Percentiles rank a stretch among this genome's conserved stretches.
Conservation (phyloP, 1,140 invertebrate genomes). For the Calliopsis andreniformis region DNA sequence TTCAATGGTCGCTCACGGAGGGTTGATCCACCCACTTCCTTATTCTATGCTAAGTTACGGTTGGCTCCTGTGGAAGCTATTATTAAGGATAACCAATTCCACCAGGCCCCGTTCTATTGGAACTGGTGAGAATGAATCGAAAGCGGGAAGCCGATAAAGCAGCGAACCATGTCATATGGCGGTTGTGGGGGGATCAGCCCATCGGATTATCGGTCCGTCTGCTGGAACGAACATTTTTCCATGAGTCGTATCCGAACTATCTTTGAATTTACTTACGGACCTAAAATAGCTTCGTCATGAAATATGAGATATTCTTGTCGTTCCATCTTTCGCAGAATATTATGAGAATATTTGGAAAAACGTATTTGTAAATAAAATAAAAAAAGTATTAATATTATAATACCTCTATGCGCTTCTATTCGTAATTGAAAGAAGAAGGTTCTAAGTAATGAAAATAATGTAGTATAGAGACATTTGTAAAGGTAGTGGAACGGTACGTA, state of each 20-base stretch:
- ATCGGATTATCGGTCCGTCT: slow-evolving; percentile 53
- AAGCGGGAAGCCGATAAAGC: slow-evolving; percentile 52
- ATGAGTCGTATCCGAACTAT: not conserved
- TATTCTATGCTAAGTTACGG: slow-evolving; percentile 40
- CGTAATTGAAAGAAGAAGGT: too few species aligned
- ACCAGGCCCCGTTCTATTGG: slow-evolving; percentile 42
- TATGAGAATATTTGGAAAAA: too few species aligned
- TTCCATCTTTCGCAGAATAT: too few species aligned
- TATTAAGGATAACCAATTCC: slow-evolving; percentile 66
- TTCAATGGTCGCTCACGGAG: not conserved
- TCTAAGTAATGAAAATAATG: too few species aligned
- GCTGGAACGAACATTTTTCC: slow-evolving; percentile 41
- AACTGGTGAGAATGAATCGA: slow-evolving; percentile 54
- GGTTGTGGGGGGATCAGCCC: slow-evolving; percentile 41
- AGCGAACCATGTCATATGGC: slow-evolving; percentile 53
- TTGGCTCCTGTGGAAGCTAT: slow-evolving; percentile 41
- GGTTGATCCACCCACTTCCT: slow-evolving; percentile 12
- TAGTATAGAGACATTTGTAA: too few species aligned
- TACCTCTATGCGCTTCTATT: too few species aligned
- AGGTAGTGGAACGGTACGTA: not conserved
- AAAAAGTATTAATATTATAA: too few species aligned
- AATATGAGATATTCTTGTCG: not conserved
- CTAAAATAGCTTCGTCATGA: not conserved
- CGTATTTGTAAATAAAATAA: too few species aligned
- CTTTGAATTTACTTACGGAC: slow-evolving; percentile 4